Conservation (phyloP, 2,113 vertebrate species). For the Spea bombifrons region DNA sequence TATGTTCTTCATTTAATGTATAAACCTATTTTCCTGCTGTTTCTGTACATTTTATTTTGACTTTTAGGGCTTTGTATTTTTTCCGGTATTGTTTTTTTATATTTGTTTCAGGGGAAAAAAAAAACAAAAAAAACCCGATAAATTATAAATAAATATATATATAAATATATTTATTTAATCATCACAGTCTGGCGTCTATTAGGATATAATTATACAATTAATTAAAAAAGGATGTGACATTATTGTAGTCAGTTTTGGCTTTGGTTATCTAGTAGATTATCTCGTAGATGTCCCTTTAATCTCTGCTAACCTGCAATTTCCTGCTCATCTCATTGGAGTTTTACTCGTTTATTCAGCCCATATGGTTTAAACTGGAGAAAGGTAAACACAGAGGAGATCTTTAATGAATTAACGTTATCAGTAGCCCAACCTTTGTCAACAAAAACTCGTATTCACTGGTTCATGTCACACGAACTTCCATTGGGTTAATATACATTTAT, state of each 20-base stretch:
- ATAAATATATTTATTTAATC: neutral
- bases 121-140: too few relatives aligned
- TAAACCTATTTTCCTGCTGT: too few relatives aligned
- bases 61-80: too few relatives aligned
- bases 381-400: slow-evolving; percentile 16
- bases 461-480: neutral
- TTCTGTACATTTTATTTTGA: too few relatives aligned
- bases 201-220: neutral
- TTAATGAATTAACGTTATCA: neutral
- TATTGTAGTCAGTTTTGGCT: neutral
- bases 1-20: too few relatives aligned
- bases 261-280: slow-evolving; percentile 59
- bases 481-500: too few relatives aligned
- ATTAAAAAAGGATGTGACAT: neutral
- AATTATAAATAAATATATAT: neutral
- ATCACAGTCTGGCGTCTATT: too few relatives aligned
- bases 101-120: too few relatives aligned
- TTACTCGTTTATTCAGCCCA: slow-evolving; percentile 56
- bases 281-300: slow-evolving; percentile 64
- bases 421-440: neutral
- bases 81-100: too few relatives aligned
- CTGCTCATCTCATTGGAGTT: slow-evolving; percentile 70
- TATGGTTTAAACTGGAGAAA: slow-evolving; percentile 58
- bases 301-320: slow-evolving; percentile 66
- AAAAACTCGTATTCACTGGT: neutral